phyloP scores from a whole-genome alignment of 1,140 invertebrate genomes.

The Pogonomyrmex californicus region DNA sequence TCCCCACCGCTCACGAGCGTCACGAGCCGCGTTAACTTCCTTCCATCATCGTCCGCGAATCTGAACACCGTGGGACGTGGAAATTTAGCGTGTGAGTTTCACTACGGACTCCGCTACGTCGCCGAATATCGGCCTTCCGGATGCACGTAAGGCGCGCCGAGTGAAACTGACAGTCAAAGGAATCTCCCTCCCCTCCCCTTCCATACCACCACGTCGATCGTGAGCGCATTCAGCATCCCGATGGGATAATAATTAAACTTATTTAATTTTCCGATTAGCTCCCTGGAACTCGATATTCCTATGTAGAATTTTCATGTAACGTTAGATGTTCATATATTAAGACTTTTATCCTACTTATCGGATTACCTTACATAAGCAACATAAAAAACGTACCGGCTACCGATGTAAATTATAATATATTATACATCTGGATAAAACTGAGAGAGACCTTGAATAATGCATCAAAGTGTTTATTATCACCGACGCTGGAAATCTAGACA shows the following conservation, averaged over 20 bases:
- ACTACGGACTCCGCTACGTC: background rate
- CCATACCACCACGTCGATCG: background rate
- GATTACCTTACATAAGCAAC: conserved; percentile 24
- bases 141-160: background rate
- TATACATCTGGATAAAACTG: conserved; percentile 3
- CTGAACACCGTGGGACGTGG: background rate
- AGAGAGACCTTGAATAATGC: conserved; percentile 24
- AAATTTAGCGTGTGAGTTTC: background rate
- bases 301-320: background rate
- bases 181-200: background rate
- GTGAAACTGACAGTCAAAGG: background rate
- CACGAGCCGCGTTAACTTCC: background rate
- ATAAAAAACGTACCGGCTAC: conserved; percentile 31
- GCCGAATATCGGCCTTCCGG: background rate
- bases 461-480: conserved; percentile 18
- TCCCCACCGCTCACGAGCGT: background rate
- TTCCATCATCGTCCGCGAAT: background rate
- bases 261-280: conserved; percentile 19
- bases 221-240: background rate
- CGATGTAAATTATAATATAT: conserved; percentile 47
- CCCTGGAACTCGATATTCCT: conserved; percentile 21
- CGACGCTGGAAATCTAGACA: conserved; percentile 16
- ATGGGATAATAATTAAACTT: conserved; percentile 33
- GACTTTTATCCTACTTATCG: conserved; percentile 18
- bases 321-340: conserved; percentile 29